Base-by-base conservation (phyloP, 1,140 invertebrate genomes). In the Bradysia coprophila region DNA sequence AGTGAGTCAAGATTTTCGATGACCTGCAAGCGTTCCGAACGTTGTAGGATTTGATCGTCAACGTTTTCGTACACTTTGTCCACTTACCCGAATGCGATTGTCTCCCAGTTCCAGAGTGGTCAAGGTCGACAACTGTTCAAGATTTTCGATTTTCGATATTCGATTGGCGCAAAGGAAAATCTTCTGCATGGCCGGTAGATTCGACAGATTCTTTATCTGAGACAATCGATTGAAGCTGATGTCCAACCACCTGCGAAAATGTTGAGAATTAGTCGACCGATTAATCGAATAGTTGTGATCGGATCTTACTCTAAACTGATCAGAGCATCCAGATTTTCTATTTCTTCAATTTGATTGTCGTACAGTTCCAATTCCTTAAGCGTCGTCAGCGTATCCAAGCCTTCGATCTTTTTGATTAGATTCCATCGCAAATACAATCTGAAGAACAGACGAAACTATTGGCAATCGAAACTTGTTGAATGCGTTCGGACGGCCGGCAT, bases 191-290 rank as follows among this genome's bases (percentile, higher is more conserved):
- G 89, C 92, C 0, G 58, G 53, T 46, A 98, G 66, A 32, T 75
- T 75, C 2, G 81, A 73, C 33, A 98, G 56, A 45, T 88, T 89
- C 60, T 87, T 74, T 45, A 98, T 91, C 61, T 86, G 79, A 50
- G 72, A 77, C 10, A 99, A 78, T 40, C 92, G 78, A 66, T 98
- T 99, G 60, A 95, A 97, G n/a, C 93, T 98, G 32, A 98, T 57
- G 65, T 99, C 95, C 40, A 98, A 65, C 43, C 81, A 67, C 54
- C 87, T 92, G 61, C 44, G 72, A 68, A 52, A 8, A 39, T 16
- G 32, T 31, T 18, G n/a, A 6, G 16, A 34, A 16, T 36, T 20
- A 16, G 31, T 31, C 4, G n/a, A 15, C 28, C 18, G 2, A 45
- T 9, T 34, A 13, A 18, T 16, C 36, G 31, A 4, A 38, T 15